A percentile compares a stretch with the other conserved stretches of the same genome.
These are phyloP conservation scores for Erythrocebus patas DNA, from an alignment of 2,113 vertebrate species.

Conservation along the genomic window DNA sequence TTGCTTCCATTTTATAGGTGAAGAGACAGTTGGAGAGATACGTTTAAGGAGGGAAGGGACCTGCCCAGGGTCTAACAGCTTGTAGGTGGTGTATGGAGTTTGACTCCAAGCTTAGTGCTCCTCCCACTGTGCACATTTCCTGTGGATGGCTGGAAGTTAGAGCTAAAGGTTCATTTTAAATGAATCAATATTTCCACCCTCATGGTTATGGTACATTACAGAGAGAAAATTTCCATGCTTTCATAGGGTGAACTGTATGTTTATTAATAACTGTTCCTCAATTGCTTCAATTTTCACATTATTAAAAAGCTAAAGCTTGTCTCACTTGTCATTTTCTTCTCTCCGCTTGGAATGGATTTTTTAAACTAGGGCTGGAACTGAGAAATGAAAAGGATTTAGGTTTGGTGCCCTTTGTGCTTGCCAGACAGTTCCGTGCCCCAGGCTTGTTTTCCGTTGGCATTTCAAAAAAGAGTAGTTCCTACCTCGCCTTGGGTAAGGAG, in stretches of 20 bases:
- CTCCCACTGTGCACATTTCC: background rate
- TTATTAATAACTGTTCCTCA: constrained; percentile 54
- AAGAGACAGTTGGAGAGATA: background rate
- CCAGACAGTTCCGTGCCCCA: constrained; percentile 17
- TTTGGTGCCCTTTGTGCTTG: background rate
- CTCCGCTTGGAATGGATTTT: background rate
- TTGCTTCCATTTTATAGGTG: background rate
- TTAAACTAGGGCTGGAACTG: background rate
- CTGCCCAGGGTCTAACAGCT: background rate
- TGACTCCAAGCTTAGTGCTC: background rate
- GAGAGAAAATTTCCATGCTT: constrained; percentile 54
- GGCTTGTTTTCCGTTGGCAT: constrained; percentile 54
- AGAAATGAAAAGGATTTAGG: constrained; percentile 30
- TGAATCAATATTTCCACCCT: constrained; percentile 48
- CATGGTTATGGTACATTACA: background rate
- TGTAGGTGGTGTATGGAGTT: background rate
- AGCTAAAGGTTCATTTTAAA: constrained; percentile 5
- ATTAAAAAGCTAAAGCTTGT: constrained; percentile 56
- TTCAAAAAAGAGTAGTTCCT: constrained; percentile 36
- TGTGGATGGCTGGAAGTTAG: background rate
- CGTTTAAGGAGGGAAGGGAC: background rate
- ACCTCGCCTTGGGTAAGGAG: background rate
- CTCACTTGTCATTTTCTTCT: constrained; percentile 42
- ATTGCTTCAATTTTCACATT: constrained; percentile 64
- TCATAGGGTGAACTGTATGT: constrained; percentile 21